Percentiles rank a stretch among this genome's conserved stretches.
Evolutionary conservation across 37 sponge, comb jelly and placozoan species (phyloP).

Genomic region (Aphrocallistes beatrix): DNA sequence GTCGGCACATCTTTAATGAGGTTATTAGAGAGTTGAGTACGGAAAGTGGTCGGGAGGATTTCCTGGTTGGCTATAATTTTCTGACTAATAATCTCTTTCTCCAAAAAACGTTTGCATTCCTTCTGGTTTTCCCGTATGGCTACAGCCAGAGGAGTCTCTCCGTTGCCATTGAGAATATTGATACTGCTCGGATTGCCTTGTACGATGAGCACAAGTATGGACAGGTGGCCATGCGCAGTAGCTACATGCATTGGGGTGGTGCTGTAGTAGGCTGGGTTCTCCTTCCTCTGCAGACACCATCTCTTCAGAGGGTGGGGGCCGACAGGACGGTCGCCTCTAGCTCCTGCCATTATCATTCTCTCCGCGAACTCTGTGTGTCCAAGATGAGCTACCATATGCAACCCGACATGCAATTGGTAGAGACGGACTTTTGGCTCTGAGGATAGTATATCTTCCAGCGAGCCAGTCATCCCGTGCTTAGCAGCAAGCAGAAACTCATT

Average conservation of each 20-base stretch:
- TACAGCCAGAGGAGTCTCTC: constrained; percentile 16
- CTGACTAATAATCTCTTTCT: constrained; percentile 15
- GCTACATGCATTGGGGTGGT: constrained; percentile 20
- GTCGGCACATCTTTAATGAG: background rate
- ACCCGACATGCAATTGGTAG: constrained; percentile 15
- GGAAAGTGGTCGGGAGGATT: background rate
- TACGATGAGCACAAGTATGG: constrained; percentile 18
- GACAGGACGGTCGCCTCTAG: constrained; percentile 21
- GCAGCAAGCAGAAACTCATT: constrained; percentile 22
- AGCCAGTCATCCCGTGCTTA: background rate
- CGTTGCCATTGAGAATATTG: background rate
- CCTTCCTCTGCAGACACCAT: constrained; percentile 12
- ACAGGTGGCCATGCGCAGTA: background rate
- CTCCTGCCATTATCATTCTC: constrained; percentile 15
- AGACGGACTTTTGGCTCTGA: background rate
- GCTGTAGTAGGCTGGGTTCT: background rate
- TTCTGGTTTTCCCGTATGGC: background rate
- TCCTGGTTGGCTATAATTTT: background rate
- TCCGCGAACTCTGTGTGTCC: constrained; percentile 30
- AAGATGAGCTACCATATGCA: constrained; percentile 15
- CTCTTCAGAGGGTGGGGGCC: constrained; percentile 19
- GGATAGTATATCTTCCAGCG: background rate
- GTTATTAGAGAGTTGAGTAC: background rate
- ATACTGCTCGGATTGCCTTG: background rate
- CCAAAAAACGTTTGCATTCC: constrained; percentile 6